Percentiles rank a stretch among this genome's conserved stretches.
Evolutionary conservation across 2,797 vertebrate species (phyloP).

Genomic region (Pagetopsis macropterus): DNA sequence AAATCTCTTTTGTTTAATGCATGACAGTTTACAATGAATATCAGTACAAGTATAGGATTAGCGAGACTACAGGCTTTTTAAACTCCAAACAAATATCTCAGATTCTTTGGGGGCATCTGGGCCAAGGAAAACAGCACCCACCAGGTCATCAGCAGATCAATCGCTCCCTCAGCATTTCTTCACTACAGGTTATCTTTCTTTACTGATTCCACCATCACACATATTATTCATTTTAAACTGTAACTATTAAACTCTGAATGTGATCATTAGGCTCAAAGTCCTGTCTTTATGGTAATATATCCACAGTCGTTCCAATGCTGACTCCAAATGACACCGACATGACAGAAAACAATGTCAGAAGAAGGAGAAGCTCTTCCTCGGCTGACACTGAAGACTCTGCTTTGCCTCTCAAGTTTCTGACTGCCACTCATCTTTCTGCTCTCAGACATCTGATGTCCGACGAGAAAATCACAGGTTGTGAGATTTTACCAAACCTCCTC

Average conservation of each 20-base stretch:
- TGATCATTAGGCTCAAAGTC: neutral
- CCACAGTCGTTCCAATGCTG: constrained; percentile 25
- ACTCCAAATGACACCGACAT: constrained; percentile 11
- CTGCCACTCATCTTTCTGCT: constrained; percentile 43
- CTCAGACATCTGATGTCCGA: constrained; percentile 63
- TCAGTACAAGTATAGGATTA: neutral
- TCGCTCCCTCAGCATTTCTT: constrained; percentile 22
- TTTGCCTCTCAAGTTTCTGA: constrained; percentile 28
- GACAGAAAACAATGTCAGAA: constrained; percentile 15
- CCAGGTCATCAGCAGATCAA: constrained; percentile 10
- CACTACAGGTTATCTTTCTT: constrained; percentile 40
- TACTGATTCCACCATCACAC: neutral
- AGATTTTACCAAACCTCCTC: neutral
- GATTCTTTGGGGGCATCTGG: constrained; percentile 25
- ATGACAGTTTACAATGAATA: constrained; percentile 5
- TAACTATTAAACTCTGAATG: neutral
- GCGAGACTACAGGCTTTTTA: neutral
- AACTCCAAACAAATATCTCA: constrained; percentile 28
- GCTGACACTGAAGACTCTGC: neutral
- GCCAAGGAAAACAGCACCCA: neutral
- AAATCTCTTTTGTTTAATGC: constrained; percentile 1
- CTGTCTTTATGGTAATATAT: constrained; percentile 10
- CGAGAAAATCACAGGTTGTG: constrained; percentile 65
- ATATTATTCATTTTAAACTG: neutral
- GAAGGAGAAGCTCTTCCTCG: constrained; percentile 15